These are phyloP conservation scores for Capromys pilorides DNA, from an alignment of 2,797 vertebrate genomes.

Conservation along the genomic window DNA sequence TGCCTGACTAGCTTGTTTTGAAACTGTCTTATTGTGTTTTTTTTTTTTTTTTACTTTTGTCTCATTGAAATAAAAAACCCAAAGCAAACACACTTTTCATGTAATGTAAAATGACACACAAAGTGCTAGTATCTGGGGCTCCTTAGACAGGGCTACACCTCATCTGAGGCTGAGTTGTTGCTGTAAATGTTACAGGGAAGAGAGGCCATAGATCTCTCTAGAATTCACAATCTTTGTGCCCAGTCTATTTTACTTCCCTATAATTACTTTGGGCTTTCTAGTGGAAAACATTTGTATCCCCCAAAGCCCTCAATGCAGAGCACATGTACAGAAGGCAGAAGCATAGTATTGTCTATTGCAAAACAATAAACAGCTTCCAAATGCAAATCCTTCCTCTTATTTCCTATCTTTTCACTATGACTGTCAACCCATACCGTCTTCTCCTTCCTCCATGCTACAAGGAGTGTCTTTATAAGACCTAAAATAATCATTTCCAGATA, in stretches of 20 bases:
- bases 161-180: neutral
- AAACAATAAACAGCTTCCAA: slow-evolving; percentile 7
- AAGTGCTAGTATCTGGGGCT: neutral
- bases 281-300: neutral
- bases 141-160: neutral
- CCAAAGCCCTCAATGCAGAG: neutral
- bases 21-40: neutral
- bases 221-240: neutral
- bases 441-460: neutral
- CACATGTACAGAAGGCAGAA: neutral
- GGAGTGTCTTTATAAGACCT: neutral
- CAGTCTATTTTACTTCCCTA: neutral
- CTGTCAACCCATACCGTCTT: neutral
- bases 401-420: neutral
- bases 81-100: neutral
- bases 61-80: neutral
- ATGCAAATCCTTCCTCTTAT: neutral
- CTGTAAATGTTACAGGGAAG: neutral
- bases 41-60: neutral
- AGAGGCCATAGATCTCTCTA: neutral
- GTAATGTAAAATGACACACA: neutral
- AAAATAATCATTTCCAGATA: neutral
- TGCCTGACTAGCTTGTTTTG: neutral
- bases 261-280: neutral
- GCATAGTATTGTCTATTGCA: neutral